Conservation (phyloP, 2,888 invertebrate species). For the Dasysyrphus tricinctus region DNA sequence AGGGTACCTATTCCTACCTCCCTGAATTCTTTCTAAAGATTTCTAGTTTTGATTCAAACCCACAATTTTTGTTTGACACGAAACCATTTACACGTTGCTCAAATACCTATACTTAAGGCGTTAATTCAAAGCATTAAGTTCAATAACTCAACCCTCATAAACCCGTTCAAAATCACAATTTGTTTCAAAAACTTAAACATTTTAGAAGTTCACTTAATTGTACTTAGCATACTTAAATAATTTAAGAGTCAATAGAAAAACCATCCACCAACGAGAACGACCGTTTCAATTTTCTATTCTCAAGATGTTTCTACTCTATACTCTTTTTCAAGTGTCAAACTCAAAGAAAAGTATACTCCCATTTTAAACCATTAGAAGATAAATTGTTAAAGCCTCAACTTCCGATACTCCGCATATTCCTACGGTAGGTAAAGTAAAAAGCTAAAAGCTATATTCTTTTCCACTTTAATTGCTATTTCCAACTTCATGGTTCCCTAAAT, state of each 20-base stretch:
- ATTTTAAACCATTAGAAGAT: constrained; percentile 39
- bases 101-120: no score
- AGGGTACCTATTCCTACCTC: no score
- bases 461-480: constrained; percentile 67
- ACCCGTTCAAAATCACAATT: no score
- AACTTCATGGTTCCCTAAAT: constrained; percentile 62
- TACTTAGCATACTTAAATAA: constrained; percentile 26
- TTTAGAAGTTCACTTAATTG: background rate
- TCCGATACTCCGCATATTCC: constrained; percentile 43
- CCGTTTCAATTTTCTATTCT: constrained; percentile 38
- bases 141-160: no score
- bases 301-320: background rate
- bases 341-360: constrained; percentile 32
- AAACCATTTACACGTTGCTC: no score
- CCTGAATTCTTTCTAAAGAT: no score
- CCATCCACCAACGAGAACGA: background rate
- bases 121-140: no score
- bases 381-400: constrained; percentile 44
- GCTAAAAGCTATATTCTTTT: constrained; percentile 49
- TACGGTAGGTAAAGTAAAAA: background rate
- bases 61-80: no score
- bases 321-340: constrained; percentile 18
- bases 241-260: constrained; percentile 15
- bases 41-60: no score
- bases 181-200: no score